Percentiles rank a stretch among this genome's conserved stretches.
Conservation (phyloP, 2,888 invertebrate species). For the Apodemia zela region DNA sequence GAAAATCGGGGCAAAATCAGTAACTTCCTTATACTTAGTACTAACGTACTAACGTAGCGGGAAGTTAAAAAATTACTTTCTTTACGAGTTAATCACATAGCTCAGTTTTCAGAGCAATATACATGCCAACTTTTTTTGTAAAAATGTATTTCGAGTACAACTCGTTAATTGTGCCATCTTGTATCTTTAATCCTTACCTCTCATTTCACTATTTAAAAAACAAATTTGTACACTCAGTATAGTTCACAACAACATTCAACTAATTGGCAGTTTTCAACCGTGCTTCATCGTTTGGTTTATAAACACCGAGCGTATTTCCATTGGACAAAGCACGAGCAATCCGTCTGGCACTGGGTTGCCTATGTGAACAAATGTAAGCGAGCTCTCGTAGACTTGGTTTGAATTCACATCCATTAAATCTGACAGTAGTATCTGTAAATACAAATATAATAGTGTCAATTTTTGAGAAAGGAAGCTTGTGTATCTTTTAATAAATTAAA, state of each 20-base stretch:
- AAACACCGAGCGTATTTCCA: conserved; percentile 79
- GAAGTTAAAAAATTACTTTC: neutral
- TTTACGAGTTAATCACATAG: neutral
- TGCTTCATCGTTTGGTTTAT: conserved; percentile 53
- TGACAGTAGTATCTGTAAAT: conserved; percentile 73
- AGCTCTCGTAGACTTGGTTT: conserved; percentile 63
- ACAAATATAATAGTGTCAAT: conserved; percentile 12
- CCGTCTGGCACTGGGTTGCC: conserved; percentile 45
- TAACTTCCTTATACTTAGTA: too few relatives aligned
- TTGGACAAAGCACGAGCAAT: conserved; percentile 72
- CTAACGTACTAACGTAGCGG: too few relatives aligned
- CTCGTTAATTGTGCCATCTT: neutral
- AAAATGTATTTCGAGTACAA: neutral
- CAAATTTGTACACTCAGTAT: neutral
- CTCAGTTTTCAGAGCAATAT: neutral
- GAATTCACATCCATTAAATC: conserved; percentile 62
- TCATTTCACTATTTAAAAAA: neutral
- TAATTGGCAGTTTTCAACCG: conserved; percentile 25
- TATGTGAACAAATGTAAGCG: conserved; percentile 72
- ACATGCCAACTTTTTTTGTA: neutral
- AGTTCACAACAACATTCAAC: neutral
- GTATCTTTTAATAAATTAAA: neutral
- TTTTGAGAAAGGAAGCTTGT: neutral
- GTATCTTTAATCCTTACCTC: neutral
- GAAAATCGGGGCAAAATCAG: too few relatives aligned